Evolutionary conservation across 2,888 invertebrate genomes (phyloP).

Genomic region (Platycheirus albimanus): DNA sequence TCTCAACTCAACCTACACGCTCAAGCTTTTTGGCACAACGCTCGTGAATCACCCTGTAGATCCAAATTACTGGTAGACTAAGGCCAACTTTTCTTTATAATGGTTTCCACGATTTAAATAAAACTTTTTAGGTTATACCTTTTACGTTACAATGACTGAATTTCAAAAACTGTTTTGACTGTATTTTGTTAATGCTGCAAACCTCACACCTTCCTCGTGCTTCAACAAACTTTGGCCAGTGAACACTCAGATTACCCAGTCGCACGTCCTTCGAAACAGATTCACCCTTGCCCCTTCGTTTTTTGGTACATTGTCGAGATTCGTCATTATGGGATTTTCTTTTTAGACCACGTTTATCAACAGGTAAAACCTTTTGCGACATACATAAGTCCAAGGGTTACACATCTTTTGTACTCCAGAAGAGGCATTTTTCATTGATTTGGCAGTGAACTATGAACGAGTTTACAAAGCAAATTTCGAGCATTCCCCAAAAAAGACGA

Average conservation of each 20-base stretch:
- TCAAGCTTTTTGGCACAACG: too few species aligned
- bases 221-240: conserved; percentile 33
- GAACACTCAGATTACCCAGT: conserved; percentile 25
- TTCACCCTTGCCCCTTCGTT: conserved; percentile 20
- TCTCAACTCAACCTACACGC: too few species aligned
- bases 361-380: conserved; percentile 17
- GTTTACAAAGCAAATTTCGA: conserved; percentile 31
- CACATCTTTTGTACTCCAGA: conserved; percentile 23
- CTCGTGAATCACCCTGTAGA: too few species aligned
- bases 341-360: conserved; percentile 23
- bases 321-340: conserved; percentile 15
- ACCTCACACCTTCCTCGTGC: neutral
- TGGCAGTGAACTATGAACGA: conserved; percentile 22
- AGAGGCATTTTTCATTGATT: conserved; percentile 28
- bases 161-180: too few species aligned
- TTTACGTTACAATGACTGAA: too few species aligned
- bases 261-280: conserved; percentile 27
- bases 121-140: too few species aligned
- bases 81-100: too few species aligned
- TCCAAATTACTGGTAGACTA: too few species aligned
- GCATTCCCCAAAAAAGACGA: conserved; percentile 15
- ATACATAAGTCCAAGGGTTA: conserved; percentile 10
- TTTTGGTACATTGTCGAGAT: conserved; percentile 20
- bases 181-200: neutral
- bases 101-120: too few species aligned